Evolutionary conservation across 2,888 invertebrate genomes (phyloP), one percentile per base, ranked within the genome.

Genomic region (Chloromyia formosa): DNA sequence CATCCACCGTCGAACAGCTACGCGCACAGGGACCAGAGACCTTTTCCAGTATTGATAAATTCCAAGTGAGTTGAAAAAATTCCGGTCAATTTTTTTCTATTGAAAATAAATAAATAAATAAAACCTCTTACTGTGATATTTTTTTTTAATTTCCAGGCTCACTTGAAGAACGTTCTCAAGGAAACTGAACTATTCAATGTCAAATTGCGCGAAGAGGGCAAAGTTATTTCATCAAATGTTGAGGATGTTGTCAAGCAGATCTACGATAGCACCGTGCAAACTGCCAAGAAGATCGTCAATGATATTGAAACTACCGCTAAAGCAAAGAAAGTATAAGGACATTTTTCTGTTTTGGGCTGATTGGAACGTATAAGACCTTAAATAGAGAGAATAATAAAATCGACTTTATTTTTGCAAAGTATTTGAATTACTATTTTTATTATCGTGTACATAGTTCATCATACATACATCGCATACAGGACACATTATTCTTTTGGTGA

Each of bases 241-340:
- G 74, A 76, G 40, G 54, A 69, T 12, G 64, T 75, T 7, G 18
- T 76, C 1, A 74, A 75, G 40, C 58, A 76, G 53, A 75, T 76
- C 20, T 60, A 40, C n/a, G 75, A 73, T 20, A 73, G 60, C 18
- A 75, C 76, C 3, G 23, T 69, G n/a, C 64, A 75, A 74, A 74
- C 76, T 49, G 75, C 72, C 2, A 53, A 76, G 42, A 75, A 76
- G 22, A 73, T 76, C 20, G 64, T 71, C 12, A 27, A 56, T 14
- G 74, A 75, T 27, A 45, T 75, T 20, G 64, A 76, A 7, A 16
- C 75, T 7, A 56, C 58, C 10, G 16, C 64, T 49, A 53, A 74
- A 18, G 60, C 12, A 3, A 49, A 49, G 49, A 49, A 49, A 35
- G 27, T 35, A 4, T 35, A 35, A 35, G 27, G 27, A 35, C 7